Evolutionary conservation across 2,888 invertebrate species (phyloP).

Genomic region (Chrysina gloriosa): DNA sequence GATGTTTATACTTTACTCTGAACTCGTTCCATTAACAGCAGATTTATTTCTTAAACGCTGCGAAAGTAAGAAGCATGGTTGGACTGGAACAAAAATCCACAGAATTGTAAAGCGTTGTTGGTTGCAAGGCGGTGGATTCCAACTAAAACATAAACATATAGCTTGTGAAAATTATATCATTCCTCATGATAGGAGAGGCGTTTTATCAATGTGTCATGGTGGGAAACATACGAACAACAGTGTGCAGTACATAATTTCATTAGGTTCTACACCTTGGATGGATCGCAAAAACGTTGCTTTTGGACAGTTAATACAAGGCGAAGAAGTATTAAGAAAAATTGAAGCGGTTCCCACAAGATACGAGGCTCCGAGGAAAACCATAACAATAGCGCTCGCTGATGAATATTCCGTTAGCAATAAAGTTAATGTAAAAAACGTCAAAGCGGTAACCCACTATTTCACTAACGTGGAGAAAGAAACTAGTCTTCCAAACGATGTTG

Average conservation of each 20-base stretch:
- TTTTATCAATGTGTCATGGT: conserved; percentile 79
- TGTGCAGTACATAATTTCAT: conserved; percentile 76
- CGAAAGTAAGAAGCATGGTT: conserved; percentile 65
- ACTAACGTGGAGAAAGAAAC: not conserved
- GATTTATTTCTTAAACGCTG: conserved; percentile 71
- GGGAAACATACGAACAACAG: conserved; percentile 74
- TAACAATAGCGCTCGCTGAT: conserved; percentile 54
- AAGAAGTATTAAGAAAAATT: conserved; percentile 70
- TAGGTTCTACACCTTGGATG: conserved; percentile 79
- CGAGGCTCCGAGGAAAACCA: conserved; percentile 68
- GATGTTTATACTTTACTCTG: conserved; percentile 72
- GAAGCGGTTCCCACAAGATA: conserved; percentile 73
- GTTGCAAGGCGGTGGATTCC: conserved; percentile 76
- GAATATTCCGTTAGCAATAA: conserved; percentile 52
- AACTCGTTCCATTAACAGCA: conserved; percentile 70
- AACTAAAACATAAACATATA: conserved; percentile 63
- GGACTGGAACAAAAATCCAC: conserved; percentile 71
- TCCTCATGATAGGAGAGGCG: conserved; percentile 74
- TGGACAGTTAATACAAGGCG: conserved; percentile 77
- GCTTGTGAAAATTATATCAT: conserved; percentile 77
- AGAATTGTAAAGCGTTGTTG: conserved; percentile 76
- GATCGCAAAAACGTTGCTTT: conserved; percentile 78
- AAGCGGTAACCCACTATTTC: conserved; percentile 40
- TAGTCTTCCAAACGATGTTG: conserved; percentile 42
- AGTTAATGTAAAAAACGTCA: conserved; percentile 30